Evolutionary conservation across 2,888 invertebrate genomes (phyloP).

Genomic region (Crocallis elinguaria): DNA sequence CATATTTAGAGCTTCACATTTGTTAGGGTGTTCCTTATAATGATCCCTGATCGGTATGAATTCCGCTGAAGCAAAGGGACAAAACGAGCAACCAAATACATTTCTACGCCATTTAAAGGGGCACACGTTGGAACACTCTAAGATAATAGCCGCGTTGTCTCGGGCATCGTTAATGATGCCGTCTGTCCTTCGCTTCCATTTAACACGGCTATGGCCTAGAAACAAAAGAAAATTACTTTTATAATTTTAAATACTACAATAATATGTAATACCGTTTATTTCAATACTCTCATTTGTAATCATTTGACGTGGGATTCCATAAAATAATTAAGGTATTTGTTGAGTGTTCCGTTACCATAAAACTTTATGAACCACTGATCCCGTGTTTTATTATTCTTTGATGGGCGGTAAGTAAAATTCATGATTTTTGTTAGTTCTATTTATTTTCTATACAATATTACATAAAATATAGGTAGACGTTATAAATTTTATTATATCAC

Average conservation of each 20-base stretch:
- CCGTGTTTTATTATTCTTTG: no score
- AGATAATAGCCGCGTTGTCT: conserved; percentile 68
- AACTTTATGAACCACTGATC: no score
- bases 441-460: no score
- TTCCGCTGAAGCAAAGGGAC: conserved; percentile 39
- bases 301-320: no score
- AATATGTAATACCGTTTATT: not conserved
- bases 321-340: no score
- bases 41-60: conserved; percentile 6
- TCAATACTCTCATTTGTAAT: no score
- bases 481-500: no score
- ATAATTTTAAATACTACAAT: not conserved
- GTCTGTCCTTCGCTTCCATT: not conserved
- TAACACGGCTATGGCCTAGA: not conserved
- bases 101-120: conserved; percentile 72
- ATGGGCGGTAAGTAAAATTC: no score
- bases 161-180: conserved; percentile 27
- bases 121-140: conserved; percentile 68
- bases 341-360: no score
- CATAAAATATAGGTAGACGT: no score
- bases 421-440: no score
- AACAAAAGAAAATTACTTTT: conserved; percentile 4
- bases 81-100: conserved; percentile 63
- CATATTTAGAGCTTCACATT: not conserved
- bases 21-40: not conserved